Evolutionary conservation across 2,888 invertebrate genomes (phyloP), one percentile per base, ranked within the genome.

Genomic region (Campaea margaritaria): DNA sequence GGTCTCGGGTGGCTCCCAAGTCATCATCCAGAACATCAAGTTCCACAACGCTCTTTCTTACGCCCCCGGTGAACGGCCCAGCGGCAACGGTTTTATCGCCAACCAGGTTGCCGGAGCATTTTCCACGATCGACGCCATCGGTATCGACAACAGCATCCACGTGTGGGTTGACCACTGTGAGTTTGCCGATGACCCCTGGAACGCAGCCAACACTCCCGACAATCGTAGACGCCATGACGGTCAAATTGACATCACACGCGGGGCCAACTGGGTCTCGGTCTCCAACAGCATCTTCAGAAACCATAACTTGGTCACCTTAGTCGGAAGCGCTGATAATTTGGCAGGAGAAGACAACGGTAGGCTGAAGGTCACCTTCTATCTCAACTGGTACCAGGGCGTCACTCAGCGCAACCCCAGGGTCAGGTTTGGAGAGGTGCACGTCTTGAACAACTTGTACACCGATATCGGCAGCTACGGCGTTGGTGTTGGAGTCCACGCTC

Each of bases 41-140:
- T 59, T 67, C 41, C 48, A 43, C 36, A 67, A 67, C 34, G 55
- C 57, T 11, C 2, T 67, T 0, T 61, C 60, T n/a, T 67, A 59
- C 53, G 67, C 53, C 12, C 56, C 58, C 1, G 54, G 59, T 1
- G 67, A 65, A 28, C 58, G 21, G 27, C 64, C 62, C 14, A 51
- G 64, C 28, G 67, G 67, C 10, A 57, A 43, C 45, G 67, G 67
- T 16, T 62, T 62, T 10, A 67, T 67, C 15, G 31, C 54, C 14
- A 49, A 43, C n/a, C 36, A 42, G 31, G 38, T 21, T 9, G 50
- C 58, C 10, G 64, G 62, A 11, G 58, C 47, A 1, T 67, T 8
- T 2, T 65, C 67, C 1, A 11, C 15, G 9, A 28, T 68, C 10
- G 64, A 64, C 36, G 43, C 38, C 0, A 21, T 68, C 12, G 64